Evolutionary conservation across 2,113 vertebrate species (phyloP).

Genomic region (Porphyrio hochstetteri): DNA sequence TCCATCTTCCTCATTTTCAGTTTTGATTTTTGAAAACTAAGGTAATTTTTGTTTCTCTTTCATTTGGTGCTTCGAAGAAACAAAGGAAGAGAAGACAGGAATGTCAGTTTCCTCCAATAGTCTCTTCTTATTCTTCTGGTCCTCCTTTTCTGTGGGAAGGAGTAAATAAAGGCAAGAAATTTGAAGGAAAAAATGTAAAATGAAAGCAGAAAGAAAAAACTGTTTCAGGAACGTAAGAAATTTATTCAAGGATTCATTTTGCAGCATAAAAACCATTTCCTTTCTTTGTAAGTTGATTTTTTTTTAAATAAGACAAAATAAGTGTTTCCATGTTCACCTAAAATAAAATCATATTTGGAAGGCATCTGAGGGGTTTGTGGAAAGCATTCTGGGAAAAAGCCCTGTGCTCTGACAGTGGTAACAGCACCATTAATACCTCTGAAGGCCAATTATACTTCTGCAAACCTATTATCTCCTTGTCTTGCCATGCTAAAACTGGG

Average conservation of each 20-base stretch:
- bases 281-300: neutral
- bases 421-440: neutral
- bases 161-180: neutral
- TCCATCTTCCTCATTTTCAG: neutral
- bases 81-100: neutral
- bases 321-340: neutral
- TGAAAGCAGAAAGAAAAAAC: neutral
- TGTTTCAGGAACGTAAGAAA: neutral
- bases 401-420: neutral
- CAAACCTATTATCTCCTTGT: neutral
- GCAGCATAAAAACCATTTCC: fast-evolving
- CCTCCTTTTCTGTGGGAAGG: neutral
- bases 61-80: neutral
- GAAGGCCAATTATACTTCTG: neutral
- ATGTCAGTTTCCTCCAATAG: neutral
- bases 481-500: neutral
- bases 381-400: neutral
- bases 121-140: neutral
- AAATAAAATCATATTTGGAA: neutral
- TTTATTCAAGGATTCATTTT: neutral
- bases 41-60: neutral
- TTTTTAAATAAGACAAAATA: neutral
- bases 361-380: neutral
- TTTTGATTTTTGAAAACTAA: neutral
- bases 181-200: neutral